Percentiles rank a stretch among this genome's conserved stretches.
phyloP scores from a whole-genome alignment of 1,140 invertebrate species.

The Himalopsyche phryganea region DNA sequence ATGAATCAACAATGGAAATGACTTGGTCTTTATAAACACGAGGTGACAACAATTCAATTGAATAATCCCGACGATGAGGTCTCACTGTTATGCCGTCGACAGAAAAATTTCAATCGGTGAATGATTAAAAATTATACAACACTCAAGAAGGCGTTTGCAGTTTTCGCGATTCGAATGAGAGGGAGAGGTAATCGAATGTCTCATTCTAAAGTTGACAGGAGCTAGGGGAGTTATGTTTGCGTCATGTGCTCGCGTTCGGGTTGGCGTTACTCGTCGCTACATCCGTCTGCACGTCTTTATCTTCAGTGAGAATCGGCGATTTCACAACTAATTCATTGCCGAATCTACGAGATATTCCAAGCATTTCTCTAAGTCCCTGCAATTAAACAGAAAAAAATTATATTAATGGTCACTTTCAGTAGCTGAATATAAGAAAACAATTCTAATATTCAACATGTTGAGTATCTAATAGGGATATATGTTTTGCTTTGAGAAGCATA shows the following conservation, averaged over 20 bases:
- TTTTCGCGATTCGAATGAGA: background rate
- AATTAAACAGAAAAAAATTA: slow-evolving; percentile 31
- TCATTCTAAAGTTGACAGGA: slow-evolving; percentile 31
- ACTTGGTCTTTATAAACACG: no score
- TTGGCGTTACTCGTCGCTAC: slow-evolving; percentile 37
- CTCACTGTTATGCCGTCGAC: no score
- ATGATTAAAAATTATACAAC: slow-evolving; percentile 16
- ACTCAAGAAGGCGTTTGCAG: slow-evolving; percentile 14
- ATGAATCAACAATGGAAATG: no score
- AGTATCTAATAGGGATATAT: no score
- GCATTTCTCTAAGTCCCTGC: slow-evolving; percentile 65
- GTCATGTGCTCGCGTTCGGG: slow-evolving; percentile 23
- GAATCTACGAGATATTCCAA: slow-evolving; percentile 64
- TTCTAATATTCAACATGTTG: no score
- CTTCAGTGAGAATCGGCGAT: slow-evolving; percentile 48
- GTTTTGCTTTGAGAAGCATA: no score
- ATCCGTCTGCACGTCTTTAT: slow-evolving; percentile 65
- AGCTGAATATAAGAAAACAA: no score
- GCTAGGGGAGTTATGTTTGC: slow-evolving; percentile 31
- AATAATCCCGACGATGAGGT: no score
- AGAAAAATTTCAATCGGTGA: background rate
- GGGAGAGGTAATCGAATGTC: no score
- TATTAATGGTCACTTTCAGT: no score
- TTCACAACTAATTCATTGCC: slow-evolving; percentile 49
- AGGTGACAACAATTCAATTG: no score